Base-by-base conservation (phyloP, 2,113 vertebrate genomes). In the Motacilla tschutschensis region DNA sequence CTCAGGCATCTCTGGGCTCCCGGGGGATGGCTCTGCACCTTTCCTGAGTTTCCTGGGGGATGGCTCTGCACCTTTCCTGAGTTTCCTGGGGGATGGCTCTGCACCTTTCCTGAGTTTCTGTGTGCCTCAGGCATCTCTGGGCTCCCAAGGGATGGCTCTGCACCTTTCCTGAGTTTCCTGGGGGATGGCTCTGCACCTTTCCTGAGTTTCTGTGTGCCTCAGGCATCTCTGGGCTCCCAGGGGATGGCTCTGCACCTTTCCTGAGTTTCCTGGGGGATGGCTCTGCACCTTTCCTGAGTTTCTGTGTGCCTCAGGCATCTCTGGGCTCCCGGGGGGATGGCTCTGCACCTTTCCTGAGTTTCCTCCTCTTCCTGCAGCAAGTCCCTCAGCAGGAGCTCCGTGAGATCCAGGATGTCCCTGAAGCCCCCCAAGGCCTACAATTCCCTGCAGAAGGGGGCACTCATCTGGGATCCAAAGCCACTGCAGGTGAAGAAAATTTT, bases 401-500 rank as follows among this genome's bases (percentile, higher is more conserved):
- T 98, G 66, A 97, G 97, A 46, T 97, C 97, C 5, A 98, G 98
- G 87, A 90, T 92, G 58, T 90, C 96, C 4, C 80, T 92, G 6
- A 98, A 96, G 48, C 88, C 97, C 41, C 91, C 97, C 94, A 98
- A 96, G 92, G 96, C 87, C 33, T 97, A 98, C 2, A 83, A 96
- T 22, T 96, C 97, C 9, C 94, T 98, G 73, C 94, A 95, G 81
- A 97, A 97, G 87, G 96, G 94, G 14, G 57, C 95, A 0, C 94
- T 95, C 17, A 54, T 96, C 70, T 93, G 95, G 84, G 98, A 98
- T 19, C 96, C 97, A 72, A 97, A 98, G 95, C 98, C 98, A 0
- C 98, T 98, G 79, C 97, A 99, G 82, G 98, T 99, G 85, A 98
- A 99, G 97, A 96, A 92, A 86, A 97, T 99, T 91, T 99, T 98